Base-by-base conservation (phyloP, 2,113 vertebrate genomes). In the Clarias magur region DNA sequence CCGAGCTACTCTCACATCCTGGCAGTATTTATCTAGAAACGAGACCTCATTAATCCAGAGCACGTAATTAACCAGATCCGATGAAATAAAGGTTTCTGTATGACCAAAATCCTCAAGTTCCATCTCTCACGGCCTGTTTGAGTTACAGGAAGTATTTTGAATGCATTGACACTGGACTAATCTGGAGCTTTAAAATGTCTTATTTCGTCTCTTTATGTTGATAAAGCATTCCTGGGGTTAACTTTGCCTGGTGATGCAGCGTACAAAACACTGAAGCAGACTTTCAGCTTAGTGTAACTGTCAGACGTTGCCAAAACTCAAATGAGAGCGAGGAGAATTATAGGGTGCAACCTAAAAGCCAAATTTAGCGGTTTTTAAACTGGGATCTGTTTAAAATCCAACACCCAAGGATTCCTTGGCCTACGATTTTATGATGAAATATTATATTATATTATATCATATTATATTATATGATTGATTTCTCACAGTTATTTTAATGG, bases 1-100 rank as follows among this genome's bases (percentile, higher is more conserved):
- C n/a, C 59, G 21, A 53, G n/a, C 8, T 70, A 13, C 23, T 68
- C 30, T 68, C 73, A 21, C 42, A 30, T 83, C 63, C 34, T 17
- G n/a, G 70, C 30, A 34, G 76, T 68, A 19, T 85, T 80, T 80
- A 67, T 13, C 42, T 38, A 53, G 48, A 54, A 56, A 56, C 6
- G 27, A 21, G 25, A 25, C 73, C 30, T 62, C 54, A 38, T 65
- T 80, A 63, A 67, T 78, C 57, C 59, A 85, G 72, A 63, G 56
- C 16, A 5, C 23, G 53, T 79, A 85, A 84, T 88, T 93, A 88
- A 87, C 19, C 81, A 21, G 12, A 86, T 90, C 90, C 88, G 87
- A 87, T 90, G 87, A 81, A 68, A 54, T 57, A 63, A 87, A 89
- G 88, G 85, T 80, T 89, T 86, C 87, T 30, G 23, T 54, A 72